Base-by-base conservation (phyloP, 2,888 invertebrate genomes). In the Nymphalis c-album region DNA sequence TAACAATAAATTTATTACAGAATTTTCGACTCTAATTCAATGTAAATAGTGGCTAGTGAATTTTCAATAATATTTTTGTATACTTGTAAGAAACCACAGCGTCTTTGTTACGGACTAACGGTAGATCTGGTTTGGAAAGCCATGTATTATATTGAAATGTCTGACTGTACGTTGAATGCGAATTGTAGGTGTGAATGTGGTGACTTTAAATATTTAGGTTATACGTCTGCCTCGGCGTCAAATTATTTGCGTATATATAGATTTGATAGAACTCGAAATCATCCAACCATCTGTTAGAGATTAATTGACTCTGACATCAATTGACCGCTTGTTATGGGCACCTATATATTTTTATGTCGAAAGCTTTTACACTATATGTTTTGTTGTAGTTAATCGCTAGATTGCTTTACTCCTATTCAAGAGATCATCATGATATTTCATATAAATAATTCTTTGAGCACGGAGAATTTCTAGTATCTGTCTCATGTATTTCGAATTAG, bases 91-190 rank as follows among this genome's bases (percentile, higher is more conserved):
- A 13, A 79, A 76, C 80, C 81, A 64, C 85, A 85, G 86, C 84
- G 84, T 87, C 87, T 85, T 86, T 86, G 85, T 84, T 77, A 78
- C 71, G 73, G 73, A 78, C 79, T 89, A 89, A 88, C 89, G 87
- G 90, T 87, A 84, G 74, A 78, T 85, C 85, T 76, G 86, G 88
- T 86, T 86, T 82, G 75, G 78, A 79, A 77, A 80, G 75, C 76
- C 58, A 67, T 72, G 65, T 57, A 68, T 59, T 62, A 58, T 20
- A 67, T 60, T 45, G 45, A 59, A 35, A n/a, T 31, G 60, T 46
- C n/a, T 53, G 53, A 53, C 26, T 57, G 48, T 63, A 55, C 20
- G 17, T 63, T 55, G 67, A 67, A 64, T 60, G 47, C 18, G 46
- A 17, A 58, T 50, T 46, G 51, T 57, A 55, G 60, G 46, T 46